Base-by-base conservation (phyloP, 92 coral and sea anemone genomes). In the Chrysogorgia sp. region DNA sequence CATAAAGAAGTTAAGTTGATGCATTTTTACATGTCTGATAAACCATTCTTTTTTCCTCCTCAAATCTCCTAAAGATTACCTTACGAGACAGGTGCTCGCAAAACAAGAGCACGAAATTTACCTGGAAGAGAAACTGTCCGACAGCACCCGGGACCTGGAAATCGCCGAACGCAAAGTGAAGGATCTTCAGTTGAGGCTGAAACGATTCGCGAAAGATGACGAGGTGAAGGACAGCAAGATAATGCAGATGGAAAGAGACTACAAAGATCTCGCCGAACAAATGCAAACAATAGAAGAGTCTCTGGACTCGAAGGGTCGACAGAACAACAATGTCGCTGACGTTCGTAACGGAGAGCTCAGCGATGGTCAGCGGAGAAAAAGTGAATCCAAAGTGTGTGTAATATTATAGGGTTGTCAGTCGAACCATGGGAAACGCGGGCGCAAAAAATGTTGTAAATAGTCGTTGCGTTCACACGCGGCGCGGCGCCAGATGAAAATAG, bases 201-300 rank as follows among this genome's bases (percentile, higher is more conserved):
- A 96, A 53, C 88, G 99, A 35, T 89, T 90, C 58, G 96, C 92
- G 20, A 96, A 96, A 75, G 99, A 96, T 74, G 92, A 93, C 75
- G 93, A 92, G 55, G 70, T 86, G 21, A 96, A 96, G 70, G 97
- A 96, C 81, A 92, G 89, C 80, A 85, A 81, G 55, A 91, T 96
- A 30, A 50, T 77, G 1, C 96, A 91, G 53, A 85, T 96, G 88
- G 99, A 96, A 35, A 91, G 53, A 50, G 97, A 96, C 35, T 76
- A 89, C 24, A 89, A 87, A 40, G 99, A 96, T 1, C 69, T 96
- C 7, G 81, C 88, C 25, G 96, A 92, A 20, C 90, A 83, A 32
- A 65, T 84, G 61, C 88, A 68, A 58, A 88, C 71, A 81, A 70
- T 88, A 34, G 99, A 96, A 61, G 96, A 86, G 31, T 34, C 88